These are phyloP conservation scores for Cyrtonyx montezumae DNA, from an alignment of 2,113 vertebrate genomes.

Conservation along the genomic window DNA sequence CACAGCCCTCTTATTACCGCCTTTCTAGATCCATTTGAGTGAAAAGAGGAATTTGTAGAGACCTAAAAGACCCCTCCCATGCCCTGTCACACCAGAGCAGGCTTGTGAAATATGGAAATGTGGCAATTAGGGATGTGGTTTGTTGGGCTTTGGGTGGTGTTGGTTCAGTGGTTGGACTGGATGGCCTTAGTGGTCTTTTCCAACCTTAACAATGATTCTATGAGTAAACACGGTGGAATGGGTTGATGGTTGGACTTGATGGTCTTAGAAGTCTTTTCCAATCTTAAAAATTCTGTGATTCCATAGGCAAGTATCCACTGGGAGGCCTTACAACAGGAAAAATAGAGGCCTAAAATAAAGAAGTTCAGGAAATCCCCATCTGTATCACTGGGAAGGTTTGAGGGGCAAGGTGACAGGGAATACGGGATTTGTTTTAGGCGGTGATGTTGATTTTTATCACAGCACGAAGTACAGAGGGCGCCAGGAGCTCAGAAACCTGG, in stretches of 20 bases:
- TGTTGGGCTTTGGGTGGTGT: no score
- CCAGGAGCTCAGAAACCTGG: neutral
- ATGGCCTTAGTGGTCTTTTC: no score
- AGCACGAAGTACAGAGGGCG: neutral
- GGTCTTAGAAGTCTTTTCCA: no score
- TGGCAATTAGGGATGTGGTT: no score
- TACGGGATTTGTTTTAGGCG: fast-evolving
- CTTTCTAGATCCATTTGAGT: no score
- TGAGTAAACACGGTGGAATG: no score
- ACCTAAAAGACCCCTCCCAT: fast-evolving
- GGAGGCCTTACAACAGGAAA: neutral
- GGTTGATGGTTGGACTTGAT: no score
- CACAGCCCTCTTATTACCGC: neutral
- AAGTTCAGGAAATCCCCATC: neutral
- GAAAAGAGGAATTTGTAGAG: neutral
- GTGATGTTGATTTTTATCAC: fast-evolving
- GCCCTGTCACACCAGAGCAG: no score
- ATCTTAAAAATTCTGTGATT: no score
- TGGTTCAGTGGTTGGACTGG: no score
- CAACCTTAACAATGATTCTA: no score
- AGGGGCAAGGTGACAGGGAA: neutral
- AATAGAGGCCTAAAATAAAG: fast-evolving
- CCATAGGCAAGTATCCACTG: neutral
- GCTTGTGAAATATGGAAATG: no score
- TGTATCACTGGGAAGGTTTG: neutral